Evolutionary conservation across 2,797 vertebrate species (phyloP).

Genomic region (Falco naumanni): DNA sequence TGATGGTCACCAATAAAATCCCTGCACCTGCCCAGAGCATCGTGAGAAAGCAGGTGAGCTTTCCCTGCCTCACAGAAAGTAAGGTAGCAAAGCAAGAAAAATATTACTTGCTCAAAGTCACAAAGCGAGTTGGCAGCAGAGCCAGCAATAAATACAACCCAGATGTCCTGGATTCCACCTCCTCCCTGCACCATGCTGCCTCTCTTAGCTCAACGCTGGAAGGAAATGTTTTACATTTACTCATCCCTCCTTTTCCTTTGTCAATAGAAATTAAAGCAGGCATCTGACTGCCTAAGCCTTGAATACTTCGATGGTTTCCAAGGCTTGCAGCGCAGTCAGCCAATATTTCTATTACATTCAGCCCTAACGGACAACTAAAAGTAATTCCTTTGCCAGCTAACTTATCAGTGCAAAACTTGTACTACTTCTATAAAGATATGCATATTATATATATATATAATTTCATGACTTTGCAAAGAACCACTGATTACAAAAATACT

Average conservation of each 20-base stretch:
- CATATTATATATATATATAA: not conserved
- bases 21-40: not conserved
- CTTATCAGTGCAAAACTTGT: slow-evolving; percentile 15
- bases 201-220: slow-evolving; percentile 56
- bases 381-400: slow-evolving; percentile 29
- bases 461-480: slow-evolving; percentile 10
- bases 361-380: slow-evolving; percentile 41
- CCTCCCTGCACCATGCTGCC: slow-evolving; percentile 37
- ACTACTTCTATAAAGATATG: not conserved
- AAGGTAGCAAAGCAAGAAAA: not conserved
- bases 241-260: slow-evolving; percentile 65
- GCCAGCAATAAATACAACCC: slow-evolving; percentile 28
- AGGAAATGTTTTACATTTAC: slow-evolving; percentile 69
- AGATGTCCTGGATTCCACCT: slow-evolving; percentile 59
- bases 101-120: not conserved
- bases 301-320: slow-evolving; percentile 46
- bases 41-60: not conserved
- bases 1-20: not conserved
- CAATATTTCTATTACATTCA: slow-evolving; percentile 63
- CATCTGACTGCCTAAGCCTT: slow-evolving; percentile 60
- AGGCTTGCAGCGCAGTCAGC: slow-evolving; percentile 46
- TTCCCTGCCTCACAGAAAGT: not conserved
- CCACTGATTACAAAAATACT: not conserved
- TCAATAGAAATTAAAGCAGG: slow-evolving; percentile 66
- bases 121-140: slow-evolving; percentile 28